Conservation (phyloP, 1,140 invertebrate genomes). For the Temnothorax longispinosus region DNA sequence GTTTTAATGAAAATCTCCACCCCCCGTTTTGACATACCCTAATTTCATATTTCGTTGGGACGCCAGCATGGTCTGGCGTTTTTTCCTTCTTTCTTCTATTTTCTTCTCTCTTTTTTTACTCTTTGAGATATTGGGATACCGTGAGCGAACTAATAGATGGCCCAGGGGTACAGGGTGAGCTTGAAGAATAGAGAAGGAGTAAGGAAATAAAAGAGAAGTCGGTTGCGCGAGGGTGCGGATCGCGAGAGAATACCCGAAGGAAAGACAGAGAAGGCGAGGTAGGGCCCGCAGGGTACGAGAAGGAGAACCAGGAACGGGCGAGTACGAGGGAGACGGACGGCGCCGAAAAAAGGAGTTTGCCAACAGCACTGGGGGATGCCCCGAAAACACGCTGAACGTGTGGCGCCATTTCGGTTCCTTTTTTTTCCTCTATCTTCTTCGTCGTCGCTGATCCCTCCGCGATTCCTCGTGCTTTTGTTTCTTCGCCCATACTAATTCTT, state of each 20-base stretch:
- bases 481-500: slow-evolving; percentile 84
- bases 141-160: slow-evolving; percentile 73
- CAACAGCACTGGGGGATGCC: slow-evolving; percentile 82
- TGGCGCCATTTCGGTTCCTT: slow-evolving; percentile 80
- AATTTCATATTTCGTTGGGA: slow-evolving; percentile 72
- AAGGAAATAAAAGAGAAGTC: slow-evolving; percentile 61
- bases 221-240: slow-evolving; percentile 55
- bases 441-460: slow-evolving; percentile 63
- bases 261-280: not conserved
- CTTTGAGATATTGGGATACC: slow-evolving; percentile 65
- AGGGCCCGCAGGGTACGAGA: slow-evolving; percentile 38
- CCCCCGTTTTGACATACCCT: slow-evolving; percentile 70
- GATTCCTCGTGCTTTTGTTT: slow-evolving; percentile 81
- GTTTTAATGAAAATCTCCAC: slow-evolving; percentile 72
- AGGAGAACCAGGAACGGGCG: slow-evolving; percentile 55
- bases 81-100: slow-evolving; percentile 25
- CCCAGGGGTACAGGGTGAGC: slow-evolving; percentile 53
- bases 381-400: slow-evolving; percentile 81
- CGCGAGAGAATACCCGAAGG: slow-evolving; percentile 48
- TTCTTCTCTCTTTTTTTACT: not conserved
- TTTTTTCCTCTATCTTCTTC: slow-evolving; percentile 75
- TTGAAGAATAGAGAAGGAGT: slow-evolving; percentile 63
- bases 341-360: slow-evolving; percentile 76
- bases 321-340: slow-evolving; percentile 52
- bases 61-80: slow-evolving; percentile 41